Conservation (phyloP, 2,113 vertebrate species). For the Typhlomys cinereus region DNA sequence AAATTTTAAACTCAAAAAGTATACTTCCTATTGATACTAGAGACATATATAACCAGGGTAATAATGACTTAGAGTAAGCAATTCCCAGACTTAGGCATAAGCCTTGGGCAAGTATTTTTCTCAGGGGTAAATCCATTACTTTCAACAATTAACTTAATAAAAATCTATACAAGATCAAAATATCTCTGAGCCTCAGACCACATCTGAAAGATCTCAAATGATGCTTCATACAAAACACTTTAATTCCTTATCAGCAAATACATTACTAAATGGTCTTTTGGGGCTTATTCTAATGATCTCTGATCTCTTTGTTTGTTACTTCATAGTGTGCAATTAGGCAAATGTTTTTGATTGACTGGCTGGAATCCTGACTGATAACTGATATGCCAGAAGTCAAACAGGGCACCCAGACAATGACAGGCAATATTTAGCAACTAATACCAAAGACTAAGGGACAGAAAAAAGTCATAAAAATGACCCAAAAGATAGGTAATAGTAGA, state of each 20-base stretch:
- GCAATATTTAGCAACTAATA: not conserved
- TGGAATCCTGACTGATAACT: not conserved
- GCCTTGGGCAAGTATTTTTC: not conserved
- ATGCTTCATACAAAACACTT: slow-evolving; percentile 33
- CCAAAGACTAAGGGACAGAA: not conserved
- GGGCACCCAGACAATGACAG: not conserved
- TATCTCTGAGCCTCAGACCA: not conserved
- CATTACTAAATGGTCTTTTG: not conserved
- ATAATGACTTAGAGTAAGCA: slow-evolving; percentile 20
- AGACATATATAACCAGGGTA: not conserved
- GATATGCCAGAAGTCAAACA: not conserved
- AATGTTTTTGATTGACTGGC: slow-evolving; percentile 7
- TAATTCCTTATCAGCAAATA: slow-evolving; percentile 19
- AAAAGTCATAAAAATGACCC: not conserved
- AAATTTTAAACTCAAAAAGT: slow-evolving; percentile 26
- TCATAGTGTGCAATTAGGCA: slow-evolving; percentile 23
- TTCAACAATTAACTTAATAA: slow-evolving; percentile 37
- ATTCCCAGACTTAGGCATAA: not conserved
- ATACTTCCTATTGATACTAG: not conserved
- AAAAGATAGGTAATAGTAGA: not conserved
- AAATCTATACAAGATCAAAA: slow-evolving; percentile 43
- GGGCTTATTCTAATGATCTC: not conserved
- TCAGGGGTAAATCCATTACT: not conserved
- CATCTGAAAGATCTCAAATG: slow-evolving; percentile 37
- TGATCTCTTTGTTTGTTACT: slow-evolving; percentile 23